Evolutionary conservation across 64 coral and sea anemone genomes (phyloP).

Genomic region (Pachyseris speciosa): DNA sequence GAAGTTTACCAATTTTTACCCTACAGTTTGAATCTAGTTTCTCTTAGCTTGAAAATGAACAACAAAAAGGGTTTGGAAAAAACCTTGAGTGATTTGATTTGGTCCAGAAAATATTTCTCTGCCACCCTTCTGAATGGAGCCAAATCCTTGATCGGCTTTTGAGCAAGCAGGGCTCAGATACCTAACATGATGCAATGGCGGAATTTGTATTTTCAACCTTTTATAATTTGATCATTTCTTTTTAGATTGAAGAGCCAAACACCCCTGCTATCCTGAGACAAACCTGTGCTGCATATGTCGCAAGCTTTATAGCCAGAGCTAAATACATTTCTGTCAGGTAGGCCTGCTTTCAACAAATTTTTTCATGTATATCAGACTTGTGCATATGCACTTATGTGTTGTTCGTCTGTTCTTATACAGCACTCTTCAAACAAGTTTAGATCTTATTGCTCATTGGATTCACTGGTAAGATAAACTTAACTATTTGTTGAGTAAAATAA

Average conservation of each 20-base stretch:
- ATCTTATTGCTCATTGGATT: conserved; percentile 84
- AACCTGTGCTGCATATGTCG: conserved; percentile 88
- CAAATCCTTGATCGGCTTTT: not conserved
- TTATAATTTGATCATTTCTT: not conserved
- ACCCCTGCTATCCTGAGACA: conserved; percentile 83
- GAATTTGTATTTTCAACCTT: not conserved
- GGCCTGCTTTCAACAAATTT: not conserved
- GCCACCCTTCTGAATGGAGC: not conserved
- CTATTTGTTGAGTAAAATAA: not conserved
- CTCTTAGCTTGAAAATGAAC: too few species aligned
- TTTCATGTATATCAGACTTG: not conserved
- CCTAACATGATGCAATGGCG: not conserved
- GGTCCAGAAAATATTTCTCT: too few species aligned
- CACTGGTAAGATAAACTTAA: conserved; percentile 64
- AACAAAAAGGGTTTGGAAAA: too few species aligned
- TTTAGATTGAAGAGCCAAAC: conserved; percentile 79
- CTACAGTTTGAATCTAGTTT: too few species aligned
- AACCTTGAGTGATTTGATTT: too few species aligned
- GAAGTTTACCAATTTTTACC: too few species aligned
- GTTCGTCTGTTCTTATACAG: conserved; percentile 22
- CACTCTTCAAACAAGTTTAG: conserved; percentile 82
- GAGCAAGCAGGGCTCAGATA: not conserved
- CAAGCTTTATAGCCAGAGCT: conserved; percentile 90
- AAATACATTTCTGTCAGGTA: conserved; percentile 84
- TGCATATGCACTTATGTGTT: not conserved